Percentiles rank a stretch among this genome's conserved stretches.
Conservation (phyloP, 2,113 vertebrate species). For the Motacilla alba region DNA sequence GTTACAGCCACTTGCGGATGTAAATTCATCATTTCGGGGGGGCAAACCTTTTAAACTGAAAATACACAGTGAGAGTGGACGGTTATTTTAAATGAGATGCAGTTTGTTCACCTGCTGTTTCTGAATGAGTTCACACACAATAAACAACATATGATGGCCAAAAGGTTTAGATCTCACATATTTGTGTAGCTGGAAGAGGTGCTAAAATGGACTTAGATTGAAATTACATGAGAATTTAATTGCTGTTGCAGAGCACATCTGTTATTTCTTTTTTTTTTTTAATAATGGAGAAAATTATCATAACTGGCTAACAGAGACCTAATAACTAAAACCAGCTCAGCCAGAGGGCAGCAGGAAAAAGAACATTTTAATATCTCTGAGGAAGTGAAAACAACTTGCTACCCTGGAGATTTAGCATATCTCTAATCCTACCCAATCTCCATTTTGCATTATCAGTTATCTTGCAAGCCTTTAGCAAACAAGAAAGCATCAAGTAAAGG, state of each 20-base stretch:
- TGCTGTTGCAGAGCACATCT: background rate
- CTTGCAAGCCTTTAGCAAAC: background rate
- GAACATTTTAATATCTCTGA: background rate
- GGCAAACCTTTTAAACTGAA: background rate
- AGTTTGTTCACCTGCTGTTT: background rate
- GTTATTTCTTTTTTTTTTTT: background rate
- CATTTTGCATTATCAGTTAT: background rate
- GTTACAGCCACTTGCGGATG: background rate
- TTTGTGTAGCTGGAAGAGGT: background rate
- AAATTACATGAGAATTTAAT: background rate
- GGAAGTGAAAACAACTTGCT: background rate
- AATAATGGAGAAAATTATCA: background rate
- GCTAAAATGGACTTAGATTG: background rate
- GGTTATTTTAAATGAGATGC: background rate
- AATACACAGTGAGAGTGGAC: fast-evolving
- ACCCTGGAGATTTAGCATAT: background rate
- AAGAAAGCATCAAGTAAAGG: background rate
- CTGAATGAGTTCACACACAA: background rate
- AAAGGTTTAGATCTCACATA: background rate
- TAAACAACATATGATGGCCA: fast-evolving
- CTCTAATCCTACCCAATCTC: background rate
- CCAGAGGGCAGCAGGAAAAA: background rate
- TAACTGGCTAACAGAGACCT: background rate
- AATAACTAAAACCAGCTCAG: background rate
- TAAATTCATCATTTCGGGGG: background rate